Evolutionary conservation across 2,797 vertebrate species (phyloP), one percentile per base, ranked within the genome.

Genomic region (Helicolenus hilgendorfi): DNA sequence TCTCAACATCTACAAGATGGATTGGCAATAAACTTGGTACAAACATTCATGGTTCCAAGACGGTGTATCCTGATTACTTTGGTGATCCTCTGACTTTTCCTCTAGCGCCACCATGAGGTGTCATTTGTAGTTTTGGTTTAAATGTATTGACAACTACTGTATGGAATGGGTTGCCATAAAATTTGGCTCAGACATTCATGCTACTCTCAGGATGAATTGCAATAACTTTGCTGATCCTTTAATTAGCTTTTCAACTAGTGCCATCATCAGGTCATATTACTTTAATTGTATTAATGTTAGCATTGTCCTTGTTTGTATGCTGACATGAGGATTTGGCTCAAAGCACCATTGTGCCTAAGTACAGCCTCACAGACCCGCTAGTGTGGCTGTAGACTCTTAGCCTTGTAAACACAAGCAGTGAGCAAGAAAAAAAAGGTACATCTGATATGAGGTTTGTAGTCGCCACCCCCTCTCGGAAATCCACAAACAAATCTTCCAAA

Each of bases 401-500:
- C 5, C 45, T 72, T 56, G 26, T 35, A 29, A 67, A 49, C 22
- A 72, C 36, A 64, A 36, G 22, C 20, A 38, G 20, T 20, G 26
- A 81, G 10, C 14, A 69, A 56, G 14, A 49, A 36, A 79, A 45
- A 55, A 64, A 36, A 81, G 56, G 11, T 56, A 41, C 7, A 77
- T 29, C 15, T 59, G 69, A 41, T 15, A 49, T 60, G 58, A 81
- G 36, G 70, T 77, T 88, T 81, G 33, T n/a, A 67, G 76, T 68
- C 38, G 4, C 65, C 74, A 59, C 10, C 41, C 35, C 36, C 69
- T 76, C 22, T 71, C 5, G 11, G 45, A 72, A 36, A 87, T 74
- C 68, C 60, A 69, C 60, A 89, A 89, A 87, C 68, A 91, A 65
- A 92, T 87, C 63, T 70, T 62, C 76, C 45, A 69, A 92, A 92